These are phyloP conservation scores for Cydia fagiglandana DNA, from an alignment of 1,140 invertebrate species.

Conservation along the genomic window DNA sequence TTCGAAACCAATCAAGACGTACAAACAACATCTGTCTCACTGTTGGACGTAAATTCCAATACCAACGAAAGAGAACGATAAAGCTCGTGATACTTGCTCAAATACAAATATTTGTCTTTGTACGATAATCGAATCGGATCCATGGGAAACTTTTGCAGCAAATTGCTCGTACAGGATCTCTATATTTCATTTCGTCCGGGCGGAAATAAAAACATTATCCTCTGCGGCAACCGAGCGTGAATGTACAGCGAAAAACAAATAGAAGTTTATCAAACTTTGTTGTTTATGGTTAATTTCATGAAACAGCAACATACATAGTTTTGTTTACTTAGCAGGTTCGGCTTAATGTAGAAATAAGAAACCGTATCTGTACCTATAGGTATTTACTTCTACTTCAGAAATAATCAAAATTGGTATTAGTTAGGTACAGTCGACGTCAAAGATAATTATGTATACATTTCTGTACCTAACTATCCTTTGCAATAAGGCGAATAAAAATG, in stretches of 20 bases:
- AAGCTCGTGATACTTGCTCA: slow-evolving; percentile 15
- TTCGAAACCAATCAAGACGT: slow-evolving; percentile 7
- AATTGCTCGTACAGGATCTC: slow-evolving; percentile 8
- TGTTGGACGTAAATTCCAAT: not conserved
- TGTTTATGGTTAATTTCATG: slow-evolving; percentile 8
- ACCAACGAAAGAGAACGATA: not conserved
- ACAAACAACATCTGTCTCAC: not conserved
- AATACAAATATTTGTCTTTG: slow-evolving; percentile 27
- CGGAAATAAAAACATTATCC: slow-evolving; percentile 25
- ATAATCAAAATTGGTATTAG: no score
- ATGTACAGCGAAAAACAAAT: slow-evolving; percentile 13
- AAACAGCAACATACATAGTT: not conserved
- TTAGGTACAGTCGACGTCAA: no score
- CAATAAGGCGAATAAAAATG: no score
- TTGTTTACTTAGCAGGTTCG: not conserved
- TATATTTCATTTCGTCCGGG: slow-evolving; percentile 21
- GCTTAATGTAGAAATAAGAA: no score
- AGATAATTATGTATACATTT: no score
- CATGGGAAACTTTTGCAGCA: slow-evolving; percentile 24
- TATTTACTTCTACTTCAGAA: no score
- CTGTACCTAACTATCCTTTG: no score
- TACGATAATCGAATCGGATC: slow-evolving; percentile 28
- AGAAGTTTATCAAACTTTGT: slow-evolving; percentile 21
- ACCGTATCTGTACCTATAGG: no score
- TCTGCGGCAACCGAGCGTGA: slow-evolving; percentile 7